Evolutionary conservation across 2,888 invertebrate genomes (phyloP).

Genomic region (Ctenicera cuprea): DNA sequence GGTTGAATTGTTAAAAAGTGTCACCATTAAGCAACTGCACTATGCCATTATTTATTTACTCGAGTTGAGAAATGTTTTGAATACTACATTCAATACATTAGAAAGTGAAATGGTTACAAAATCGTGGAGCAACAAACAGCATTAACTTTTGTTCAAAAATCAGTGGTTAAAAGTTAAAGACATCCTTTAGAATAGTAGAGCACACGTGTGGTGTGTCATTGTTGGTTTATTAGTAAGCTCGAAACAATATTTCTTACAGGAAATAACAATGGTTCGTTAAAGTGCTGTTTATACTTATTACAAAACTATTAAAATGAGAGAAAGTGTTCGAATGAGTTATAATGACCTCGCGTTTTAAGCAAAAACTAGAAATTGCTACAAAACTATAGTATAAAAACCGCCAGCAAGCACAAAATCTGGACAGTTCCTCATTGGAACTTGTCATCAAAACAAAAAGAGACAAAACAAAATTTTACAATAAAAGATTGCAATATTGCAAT

Average conservation of each 20-base stretch:
- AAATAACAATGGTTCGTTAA: constrained; percentile 37
- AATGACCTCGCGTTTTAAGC: constrained; percentile 12
- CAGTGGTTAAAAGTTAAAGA: constrained; percentile 8
- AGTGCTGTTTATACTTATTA: constrained; percentile 30
- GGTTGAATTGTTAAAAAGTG: constrained; percentile 7
- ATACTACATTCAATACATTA: constrained; percentile 45
- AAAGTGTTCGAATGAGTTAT: constrained; percentile 31
- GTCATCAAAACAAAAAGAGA: too few relatives aligned
- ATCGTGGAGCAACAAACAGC: constrained; percentile 27
- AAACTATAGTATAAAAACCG: neutral
- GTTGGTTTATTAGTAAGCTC: neutral
- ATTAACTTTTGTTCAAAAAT: constrained; percentile 40
- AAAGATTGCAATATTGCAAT: too few relatives aligned
- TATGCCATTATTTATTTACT: constrained; percentile 30
- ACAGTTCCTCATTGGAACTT: too few relatives aligned
- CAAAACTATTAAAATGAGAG: constrained; percentile 34
- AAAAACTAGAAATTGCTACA: neutral
- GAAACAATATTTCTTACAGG: constrained; percentile 22
- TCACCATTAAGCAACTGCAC: constrained; percentile 18
- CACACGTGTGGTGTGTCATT: constrained; percentile 24
- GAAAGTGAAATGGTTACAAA: constrained; percentile 50
- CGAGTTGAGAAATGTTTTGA: constrained; percentile 38
- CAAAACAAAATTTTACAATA: too few relatives aligned
- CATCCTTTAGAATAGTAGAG: constrained; percentile 20
- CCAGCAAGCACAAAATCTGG: neutral